These are phyloP conservation scores for Adoxophyes honmai DNA, from an alignment of 1,140 invertebrate species.

Conservation along the genomic window DNA sequence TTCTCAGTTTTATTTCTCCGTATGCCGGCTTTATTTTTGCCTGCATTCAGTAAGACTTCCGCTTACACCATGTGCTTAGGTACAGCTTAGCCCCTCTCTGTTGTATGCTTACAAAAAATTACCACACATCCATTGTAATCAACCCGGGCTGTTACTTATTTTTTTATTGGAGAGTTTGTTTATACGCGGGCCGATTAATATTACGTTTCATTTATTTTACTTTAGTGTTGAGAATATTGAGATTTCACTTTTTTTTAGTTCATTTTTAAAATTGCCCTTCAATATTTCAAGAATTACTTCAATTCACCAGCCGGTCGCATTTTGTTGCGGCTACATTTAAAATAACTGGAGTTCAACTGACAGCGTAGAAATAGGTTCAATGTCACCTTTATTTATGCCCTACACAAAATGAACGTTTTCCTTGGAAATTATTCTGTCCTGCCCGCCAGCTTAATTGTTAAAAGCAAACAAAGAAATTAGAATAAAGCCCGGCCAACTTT, in stretches of 20 bases:
- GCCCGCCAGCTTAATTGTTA: slow-evolving; percentile 6
- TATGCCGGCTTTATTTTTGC: not conserved
- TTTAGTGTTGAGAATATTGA: no score
- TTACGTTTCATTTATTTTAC: no score
- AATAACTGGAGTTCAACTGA: not conserved
- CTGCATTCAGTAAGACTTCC: not conserved
- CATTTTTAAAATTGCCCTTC: no score
- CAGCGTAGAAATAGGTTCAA: not conserved
- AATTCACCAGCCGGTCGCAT: not conserved
- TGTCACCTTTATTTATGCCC: slow-evolving; percentile 13
- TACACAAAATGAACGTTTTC: not conserved
- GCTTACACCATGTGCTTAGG: not conserved
- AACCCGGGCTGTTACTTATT: not conserved
- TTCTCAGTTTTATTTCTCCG: slow-evolving; percentile 1
- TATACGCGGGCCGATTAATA: no score
- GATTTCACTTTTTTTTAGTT: no score
- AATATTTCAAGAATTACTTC: not conserved
- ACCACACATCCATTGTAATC: not conserved
- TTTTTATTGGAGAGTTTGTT: not conserved
- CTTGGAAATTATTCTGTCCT: slow-evolving; percentile 1
- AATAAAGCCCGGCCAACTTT: not conserved
- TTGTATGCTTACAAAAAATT: slow-evolving; percentile 1
- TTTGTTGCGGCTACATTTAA: not conserved
- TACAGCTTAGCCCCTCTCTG: not conserved
- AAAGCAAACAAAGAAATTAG: slow-evolving; percentile 10